phyloP scores from a whole-genome alignment of 2,888 invertebrate species.

The Schizotus pectinicornis region DNA sequence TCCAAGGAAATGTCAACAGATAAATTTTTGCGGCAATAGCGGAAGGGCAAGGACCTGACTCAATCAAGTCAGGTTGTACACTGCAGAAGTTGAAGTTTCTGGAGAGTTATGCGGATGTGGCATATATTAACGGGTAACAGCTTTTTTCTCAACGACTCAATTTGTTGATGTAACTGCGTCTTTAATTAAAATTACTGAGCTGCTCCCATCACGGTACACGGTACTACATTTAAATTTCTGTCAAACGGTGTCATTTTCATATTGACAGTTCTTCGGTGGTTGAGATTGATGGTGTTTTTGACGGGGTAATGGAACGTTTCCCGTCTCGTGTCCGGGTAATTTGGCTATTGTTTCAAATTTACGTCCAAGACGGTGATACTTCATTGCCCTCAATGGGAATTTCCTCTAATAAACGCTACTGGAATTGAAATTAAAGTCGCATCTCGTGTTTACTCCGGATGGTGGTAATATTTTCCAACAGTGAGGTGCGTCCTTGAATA shows the following conservation, averaged over 20 bases:
- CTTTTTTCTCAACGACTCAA: slow-evolving; percentile 9
- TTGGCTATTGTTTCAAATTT: slow-evolving; percentile 17
- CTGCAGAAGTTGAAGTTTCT: slow-evolving; percentile 15
- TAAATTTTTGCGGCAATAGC: slow-evolving; percentile 19
- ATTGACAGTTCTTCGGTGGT: background rate
- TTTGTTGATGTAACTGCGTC: background rate
- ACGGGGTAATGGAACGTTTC: slow-evolving; percentile 6
- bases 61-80: slow-evolving; percentile 5
- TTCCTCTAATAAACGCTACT: slow-evolving; percentile 38
- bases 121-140: slow-evolving; percentile 21
- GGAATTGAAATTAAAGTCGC: too few relatives aligned
- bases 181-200: slow-evolving; percentile 1
- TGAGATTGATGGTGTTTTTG: slow-evolving; percentile 1
- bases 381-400: slow-evolving; percentile 40
- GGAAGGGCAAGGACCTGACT: slow-evolving; percentile 31
- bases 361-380: slow-evolving; percentile 32
- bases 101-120: slow-evolving; percentile 30
- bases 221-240: too few relatives aligned
- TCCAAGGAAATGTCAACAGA: slow-evolving; percentile 10
- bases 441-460: too few relatives aligned
- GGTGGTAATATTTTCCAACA: background rate
- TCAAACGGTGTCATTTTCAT: too few relatives aligned
- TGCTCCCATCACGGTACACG: too few relatives aligned
- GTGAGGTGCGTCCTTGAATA: slow-evolving; percentile 18
- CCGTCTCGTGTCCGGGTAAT: slow-evolving; percentile 17